Evolutionary conservation across 1,140 invertebrate species (phyloP), one percentile per base, ranked within the genome.

Genomic region (Campoletis sonorensis): DNA sequence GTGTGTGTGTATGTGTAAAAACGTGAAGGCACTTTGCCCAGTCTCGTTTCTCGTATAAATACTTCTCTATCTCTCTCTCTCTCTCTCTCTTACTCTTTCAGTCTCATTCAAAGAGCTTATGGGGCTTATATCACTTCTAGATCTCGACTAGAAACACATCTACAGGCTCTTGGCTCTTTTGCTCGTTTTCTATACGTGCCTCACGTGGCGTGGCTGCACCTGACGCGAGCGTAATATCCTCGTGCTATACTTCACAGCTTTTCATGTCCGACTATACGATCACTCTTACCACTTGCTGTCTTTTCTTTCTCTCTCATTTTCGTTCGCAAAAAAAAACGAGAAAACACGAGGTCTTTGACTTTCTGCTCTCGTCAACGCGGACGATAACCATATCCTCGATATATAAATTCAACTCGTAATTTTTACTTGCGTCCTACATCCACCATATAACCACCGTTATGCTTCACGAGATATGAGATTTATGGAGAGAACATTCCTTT

Each of bases 371-470:
- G 61, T 26, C 27, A n/a, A 70, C 26, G n/a, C 30, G 67, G 33
- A 70, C 67, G 73, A 33, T 49, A 51, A 58, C 40, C 73, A 54
- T 76, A 45, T 27, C 73, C n/a, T n/a, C 40, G 73, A 76, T 75
- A 27, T 76, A 76, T 27, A 76, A 54, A 54, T 76, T 49, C 21
- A 30, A 54, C 73, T 76, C 45, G 45, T 51, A 49, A 58, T 49
- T 51, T 51, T 26, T 33, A n/a, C 40, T 26, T 15, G 7, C 73
- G 73, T 76, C 15, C 37, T 26, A 73, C 21, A 73, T 30, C 15
- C 23, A 26, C 61, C n/a, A 64, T 64, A 64, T 8, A 21, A 64
- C 61, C 23, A 13, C 1, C 23, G 23, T 64, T 64, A 27, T 23
- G 23, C 11, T 23, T 15, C 11, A 64, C 61, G n/a, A 23, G 61